Conservation (phyloP, 2,797 vertebrate species). For the Eulemur mongoz region DNA sequence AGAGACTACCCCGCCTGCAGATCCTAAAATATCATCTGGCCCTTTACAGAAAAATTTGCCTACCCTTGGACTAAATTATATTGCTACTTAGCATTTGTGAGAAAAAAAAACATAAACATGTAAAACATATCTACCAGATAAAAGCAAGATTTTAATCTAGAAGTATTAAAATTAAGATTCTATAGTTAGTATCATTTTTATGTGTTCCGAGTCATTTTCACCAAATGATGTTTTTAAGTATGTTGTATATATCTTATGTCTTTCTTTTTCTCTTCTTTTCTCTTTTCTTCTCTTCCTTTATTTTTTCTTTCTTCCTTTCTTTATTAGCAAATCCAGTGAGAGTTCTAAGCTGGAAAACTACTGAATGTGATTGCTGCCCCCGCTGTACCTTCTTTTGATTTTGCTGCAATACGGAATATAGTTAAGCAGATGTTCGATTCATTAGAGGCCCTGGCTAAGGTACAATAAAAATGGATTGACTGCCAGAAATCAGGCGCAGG, state of each 20-base stretch:
- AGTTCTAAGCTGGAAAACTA: neutral
- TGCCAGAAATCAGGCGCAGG: neutral
- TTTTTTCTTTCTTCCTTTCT: neutral
- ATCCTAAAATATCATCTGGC: neutral
- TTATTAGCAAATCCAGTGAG: neutral
- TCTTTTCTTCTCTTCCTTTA: neutral
- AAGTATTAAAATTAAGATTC: neutral
- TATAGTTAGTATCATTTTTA: neutral
- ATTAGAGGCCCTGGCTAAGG: neutral
- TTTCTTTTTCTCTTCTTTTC: neutral
- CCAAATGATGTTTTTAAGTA: neutral
- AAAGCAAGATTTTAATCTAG: neutral
- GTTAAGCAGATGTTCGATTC: conserved; percentile 6
- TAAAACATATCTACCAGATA: neutral
- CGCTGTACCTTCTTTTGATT: neutral
- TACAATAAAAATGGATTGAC: neutral
- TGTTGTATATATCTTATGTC: neutral
- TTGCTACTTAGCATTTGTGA: neutral
- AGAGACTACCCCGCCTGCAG: neutral
- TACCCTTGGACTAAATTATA: neutral
- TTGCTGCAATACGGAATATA: neutral
- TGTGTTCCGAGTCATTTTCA: neutral
- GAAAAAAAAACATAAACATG: neutral
- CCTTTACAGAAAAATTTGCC: neutral
- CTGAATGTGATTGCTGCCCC: neutral